A percentile compares a stretch with the other conserved stretches of the same genome.
These are phyloP conservation scores for Bubo bubo DNA, from an alignment of 2,113 vertebrate species.

Conservation along the genomic window DNA sequence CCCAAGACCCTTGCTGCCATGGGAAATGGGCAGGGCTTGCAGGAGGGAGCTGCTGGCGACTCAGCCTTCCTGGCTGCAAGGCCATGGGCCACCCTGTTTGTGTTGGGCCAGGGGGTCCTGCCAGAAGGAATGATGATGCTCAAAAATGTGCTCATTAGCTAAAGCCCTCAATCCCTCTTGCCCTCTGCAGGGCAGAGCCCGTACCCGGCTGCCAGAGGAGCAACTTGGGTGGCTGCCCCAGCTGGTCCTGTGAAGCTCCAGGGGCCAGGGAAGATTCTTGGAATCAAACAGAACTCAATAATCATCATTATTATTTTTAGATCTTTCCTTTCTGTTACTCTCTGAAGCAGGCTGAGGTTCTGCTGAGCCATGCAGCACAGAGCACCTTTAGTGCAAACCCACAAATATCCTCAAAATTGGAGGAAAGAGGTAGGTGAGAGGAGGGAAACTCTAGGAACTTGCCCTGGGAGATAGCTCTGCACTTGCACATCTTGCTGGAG, in stretches of 20 bases:
- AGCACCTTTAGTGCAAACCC: not conserved
- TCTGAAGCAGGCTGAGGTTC: not conserved
- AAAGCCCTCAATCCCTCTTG: not conserved
- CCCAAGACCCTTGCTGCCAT: accelerated
- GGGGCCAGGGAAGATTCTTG: not conserved
- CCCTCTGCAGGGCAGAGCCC: not conserved
- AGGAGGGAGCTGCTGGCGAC: not conserved
- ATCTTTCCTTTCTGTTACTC: not conserved
- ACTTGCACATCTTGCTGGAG: not conserved
- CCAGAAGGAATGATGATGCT: accelerated
- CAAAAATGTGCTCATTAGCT: not conserved
- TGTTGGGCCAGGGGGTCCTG: not conserved
- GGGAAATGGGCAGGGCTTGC: not conserved
- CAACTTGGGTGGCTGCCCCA: not conserved
- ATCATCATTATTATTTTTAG: not conserved
- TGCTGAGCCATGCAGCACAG: not conserved
- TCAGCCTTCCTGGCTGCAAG: slow-evolving; percentile 8
- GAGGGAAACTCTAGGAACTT: slow-evolving; percentile 20
- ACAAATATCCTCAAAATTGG: slow-evolving; percentile 33
- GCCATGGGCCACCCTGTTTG: not conserved
- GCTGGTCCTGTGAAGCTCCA: not conserved
- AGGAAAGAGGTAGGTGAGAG: slow-evolving; percentile 15
- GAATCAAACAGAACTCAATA: not conserved
- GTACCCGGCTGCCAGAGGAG: not conserved
- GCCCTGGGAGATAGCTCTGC: not conserved